Percentiles rank a stretch among this genome's conserved stretches.
These are phyloP conservation scores for Apostichopus parvimensis DNA, from an alignment of 35 echinoderm and acorn worm genomes.

Conservation along the genomic window DNA sequence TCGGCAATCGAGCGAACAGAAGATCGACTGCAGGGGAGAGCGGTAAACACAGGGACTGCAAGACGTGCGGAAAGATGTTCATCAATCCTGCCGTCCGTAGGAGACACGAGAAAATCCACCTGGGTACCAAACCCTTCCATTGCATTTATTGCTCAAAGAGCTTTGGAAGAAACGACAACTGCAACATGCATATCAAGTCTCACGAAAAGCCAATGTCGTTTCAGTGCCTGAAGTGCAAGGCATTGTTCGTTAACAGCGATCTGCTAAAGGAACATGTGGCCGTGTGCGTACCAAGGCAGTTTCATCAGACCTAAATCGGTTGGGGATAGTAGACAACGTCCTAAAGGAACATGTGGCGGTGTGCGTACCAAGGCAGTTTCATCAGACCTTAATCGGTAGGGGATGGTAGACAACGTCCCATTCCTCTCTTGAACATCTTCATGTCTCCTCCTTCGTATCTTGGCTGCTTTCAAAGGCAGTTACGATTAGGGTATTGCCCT, in stretches of 20 bases:
- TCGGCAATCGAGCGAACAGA: background rate
- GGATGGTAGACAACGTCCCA: too few species aligned
- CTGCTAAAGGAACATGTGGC: constrained; percentile 17
- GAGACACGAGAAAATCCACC: constrained; percentile 41
- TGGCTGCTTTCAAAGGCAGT: too few species aligned
- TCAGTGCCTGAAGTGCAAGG: constrained; percentile 34
- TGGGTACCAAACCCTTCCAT: constrained; percentile 33
- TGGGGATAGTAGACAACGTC: too few species aligned
- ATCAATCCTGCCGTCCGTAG: constrained; percentile 30
- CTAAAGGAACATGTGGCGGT: constrained; percentile 13
- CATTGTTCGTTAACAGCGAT: background rate
- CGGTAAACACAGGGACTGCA: constrained; percentile 1
- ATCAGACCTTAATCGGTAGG: background rate
- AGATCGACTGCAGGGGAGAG: background rate
- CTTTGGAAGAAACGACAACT: constrained; percentile 39
- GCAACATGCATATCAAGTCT: constrained; percentile 29
- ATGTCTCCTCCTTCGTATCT: too few species aligned
- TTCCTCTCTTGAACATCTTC: too few species aligned
- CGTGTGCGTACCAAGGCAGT: background rate
- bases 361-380: background rate
- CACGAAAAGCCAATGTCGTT: constrained; percentile 38
- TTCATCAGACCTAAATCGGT: background rate
- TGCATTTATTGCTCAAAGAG: constrained; percentile 42
- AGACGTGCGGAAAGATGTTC: constrained; percentile 12
- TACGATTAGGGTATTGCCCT: too few species aligned